Percentiles rank a stretch among this genome's conserved stretches.
phyloP scores from a whole-genome alignment of 2,797 vertebrate genomes.

The Hafferia zeledoni region DNA sequence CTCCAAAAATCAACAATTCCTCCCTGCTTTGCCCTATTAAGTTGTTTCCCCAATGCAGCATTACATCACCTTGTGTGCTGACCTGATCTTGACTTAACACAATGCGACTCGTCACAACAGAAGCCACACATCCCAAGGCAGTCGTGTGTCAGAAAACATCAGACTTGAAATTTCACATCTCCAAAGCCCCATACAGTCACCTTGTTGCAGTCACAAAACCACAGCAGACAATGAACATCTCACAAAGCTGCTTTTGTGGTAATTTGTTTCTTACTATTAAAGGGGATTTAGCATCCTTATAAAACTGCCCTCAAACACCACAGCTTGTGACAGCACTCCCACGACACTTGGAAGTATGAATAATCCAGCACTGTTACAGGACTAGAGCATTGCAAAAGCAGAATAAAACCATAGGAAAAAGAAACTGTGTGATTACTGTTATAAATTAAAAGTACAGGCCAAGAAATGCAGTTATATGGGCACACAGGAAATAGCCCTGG shows the following conservation, averaged over 20 bases:
- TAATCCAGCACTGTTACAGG: background rate
- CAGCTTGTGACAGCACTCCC: background rate
- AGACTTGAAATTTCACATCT: background rate
- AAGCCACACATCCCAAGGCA: constrained; percentile 4
- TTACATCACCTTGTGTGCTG: background rate
- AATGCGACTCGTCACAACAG: background rate
- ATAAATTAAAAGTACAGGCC: background rate
- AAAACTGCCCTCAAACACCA: background rate
- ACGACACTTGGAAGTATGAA: background rate
- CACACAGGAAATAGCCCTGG: background rate
- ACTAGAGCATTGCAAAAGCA: background rate
- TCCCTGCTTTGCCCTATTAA: background rate
- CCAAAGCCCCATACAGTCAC: background rate
- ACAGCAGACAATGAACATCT: background rate
- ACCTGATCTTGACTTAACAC: constrained; percentile 20
- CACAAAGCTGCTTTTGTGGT: constrained; percentile 4
- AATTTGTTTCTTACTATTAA: background rate
- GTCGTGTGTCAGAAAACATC: background rate
- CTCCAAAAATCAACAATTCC: background rate
- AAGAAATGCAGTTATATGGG: background rate
- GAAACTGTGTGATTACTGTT: background rate
- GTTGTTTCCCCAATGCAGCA: background rate
- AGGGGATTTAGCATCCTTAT: background rate
- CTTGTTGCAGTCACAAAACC: background rate
- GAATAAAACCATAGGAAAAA: background rate